A percentile compares a stretch with the other conserved stretches of the same genome.
Evolutionary conservation across 2,888 invertebrate species (phyloP).

Genomic region (Syrphus vitripennis): DNA sequence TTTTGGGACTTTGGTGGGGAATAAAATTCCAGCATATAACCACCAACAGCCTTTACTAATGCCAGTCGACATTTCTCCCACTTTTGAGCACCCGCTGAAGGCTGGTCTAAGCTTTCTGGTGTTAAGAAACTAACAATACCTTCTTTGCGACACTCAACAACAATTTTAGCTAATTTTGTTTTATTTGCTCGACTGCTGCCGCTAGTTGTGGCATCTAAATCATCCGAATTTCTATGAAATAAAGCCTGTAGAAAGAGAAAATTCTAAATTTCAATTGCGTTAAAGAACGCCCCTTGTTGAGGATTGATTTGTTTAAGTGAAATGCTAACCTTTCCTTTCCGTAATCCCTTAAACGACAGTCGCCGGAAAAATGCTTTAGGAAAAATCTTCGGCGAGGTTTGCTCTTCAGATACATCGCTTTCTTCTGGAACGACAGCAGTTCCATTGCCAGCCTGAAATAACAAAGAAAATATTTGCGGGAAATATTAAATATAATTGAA

Average conservation of each 20-base stretch:
- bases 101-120: slow-evolving; percentile 93
- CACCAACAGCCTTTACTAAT: slow-evolving; percentile 95
- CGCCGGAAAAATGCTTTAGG: slow-evolving; percentile 93
- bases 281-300: slow-evolving; percentile 37
- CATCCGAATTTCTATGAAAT: slow-evolving; percentile 89
- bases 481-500: no score
- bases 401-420: slow-evolving; percentile 89
- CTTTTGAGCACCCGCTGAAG: slow-evolving; percentile 89
- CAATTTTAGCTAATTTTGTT: slow-evolving; percentile 94
- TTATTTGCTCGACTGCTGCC: slow-evolving; percentile 88
- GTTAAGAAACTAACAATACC: slow-evolving; percentile 96
- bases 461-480: slow-evolving; percentile 12
- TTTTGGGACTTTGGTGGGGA: slow-evolving; percentile 97
- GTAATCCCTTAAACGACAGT: slow-evolving; percentile 93
- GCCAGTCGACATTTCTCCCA: slow-evolving; percentile 97
- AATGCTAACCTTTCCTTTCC: slow-evolving; percentile 87
- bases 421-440: slow-evolving; percentile 82
- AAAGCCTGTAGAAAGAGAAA: slow-evolving; percentile 83
- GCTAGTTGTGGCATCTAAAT: slow-evolving; percentile 88
- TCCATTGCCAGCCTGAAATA: slow-evolving; percentile 76
- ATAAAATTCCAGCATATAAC: slow-evolving; percentile 96
- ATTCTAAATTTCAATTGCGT: slow-evolving; percentile 77
- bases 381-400: slow-evolving; percentile 89
- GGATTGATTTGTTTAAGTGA: background rate
- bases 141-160: slow-evolving; percentile 96